Conservation (phyloP, 2,797 vertebrate species). For the Ciconia nigra region DNA sequence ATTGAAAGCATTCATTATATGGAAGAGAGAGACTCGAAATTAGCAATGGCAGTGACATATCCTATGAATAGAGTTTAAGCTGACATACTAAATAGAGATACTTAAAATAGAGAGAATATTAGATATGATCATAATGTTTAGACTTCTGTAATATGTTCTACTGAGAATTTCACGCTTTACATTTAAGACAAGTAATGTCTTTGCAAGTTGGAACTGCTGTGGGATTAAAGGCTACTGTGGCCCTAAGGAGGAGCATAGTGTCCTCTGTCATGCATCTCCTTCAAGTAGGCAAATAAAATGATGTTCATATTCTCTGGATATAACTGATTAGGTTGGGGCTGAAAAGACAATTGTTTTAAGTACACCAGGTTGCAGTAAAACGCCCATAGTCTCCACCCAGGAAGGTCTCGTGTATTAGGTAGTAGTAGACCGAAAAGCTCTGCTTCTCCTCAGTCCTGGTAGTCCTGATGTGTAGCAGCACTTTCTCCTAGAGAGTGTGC, state of each 20-base stretch:
- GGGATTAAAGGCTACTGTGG: not conserved
- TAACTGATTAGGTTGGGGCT: not conserved
- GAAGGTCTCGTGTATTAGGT: not conserved
- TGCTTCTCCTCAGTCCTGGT: not conserved
- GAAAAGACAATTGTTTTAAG: not conserved
- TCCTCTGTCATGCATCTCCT: not conserved
- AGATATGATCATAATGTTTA: constrained; percentile 20
- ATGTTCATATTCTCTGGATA: not conserved
- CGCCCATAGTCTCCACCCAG: not conserved
- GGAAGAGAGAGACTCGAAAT: constrained; percentile 15
- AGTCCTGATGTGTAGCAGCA: not conserved
- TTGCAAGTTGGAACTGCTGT: not conserved
- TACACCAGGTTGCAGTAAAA: not conserved
- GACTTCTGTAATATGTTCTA: not conserved
- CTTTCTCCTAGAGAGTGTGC: not conserved
- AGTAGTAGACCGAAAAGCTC: not conserved
- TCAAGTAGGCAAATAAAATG: not conserved
- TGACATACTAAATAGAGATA: not conserved
- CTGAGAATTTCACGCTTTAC: not conserved
- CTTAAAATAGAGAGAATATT: constrained; percentile 30
- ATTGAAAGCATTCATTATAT: constrained; percentile 32
- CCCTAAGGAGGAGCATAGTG: not conserved
- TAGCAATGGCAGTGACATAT: not conserved
- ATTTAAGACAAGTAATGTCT: not conserved
- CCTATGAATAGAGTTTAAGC: constrained; percentile 17